phyloP scores from a whole-genome alignment of 2,797 vertebrate genomes.

The Takifugu rubripes region DNA sequence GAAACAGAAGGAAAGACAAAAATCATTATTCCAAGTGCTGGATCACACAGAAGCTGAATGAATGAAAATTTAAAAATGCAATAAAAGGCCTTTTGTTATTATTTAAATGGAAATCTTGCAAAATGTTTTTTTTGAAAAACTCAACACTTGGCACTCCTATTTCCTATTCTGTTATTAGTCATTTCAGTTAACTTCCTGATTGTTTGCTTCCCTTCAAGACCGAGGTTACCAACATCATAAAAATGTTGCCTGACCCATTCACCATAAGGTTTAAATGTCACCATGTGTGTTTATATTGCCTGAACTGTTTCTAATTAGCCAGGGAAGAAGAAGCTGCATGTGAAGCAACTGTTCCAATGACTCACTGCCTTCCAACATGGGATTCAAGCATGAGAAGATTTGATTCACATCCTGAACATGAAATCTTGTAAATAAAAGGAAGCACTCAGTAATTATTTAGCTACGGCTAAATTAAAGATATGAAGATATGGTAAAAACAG shows the following conservation, averaged over 20 bases:
- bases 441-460: constrained; percentile 56
- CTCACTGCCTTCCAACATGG: constrained; percentile 30
- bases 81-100: too few relatives aligned
- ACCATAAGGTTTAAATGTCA: not conserved
- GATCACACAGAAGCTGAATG: too few relatives aligned
- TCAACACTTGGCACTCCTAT: too few relatives aligned
- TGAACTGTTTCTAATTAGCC: not conserved
- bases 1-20: not conserved
- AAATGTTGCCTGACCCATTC: not conserved
- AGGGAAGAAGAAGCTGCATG: constrained; percentile 19
- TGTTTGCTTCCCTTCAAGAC: too few relatives aligned
- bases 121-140: too few relatives aligned
- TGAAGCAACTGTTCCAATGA: constrained; percentile 27
- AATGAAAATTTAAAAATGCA: too few relatives aligned
- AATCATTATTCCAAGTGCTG: too few relatives aligned
- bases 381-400: constrained; percentile 11
- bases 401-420: constrained; percentile 21
- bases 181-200: too few relatives aligned
- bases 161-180: too few relatives aligned
- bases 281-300: not conserved
- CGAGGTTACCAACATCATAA: too few relatives aligned
- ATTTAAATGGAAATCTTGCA: too few relatives aligned
- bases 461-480: constrained; percentile 35
- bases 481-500: constrained; percentile 23
- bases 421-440: constrained; percentile 52